Evolutionary conservation across 2,888 invertebrate genomes (phyloP).

Genomic region (Ectropis crepuscularia): DNA sequence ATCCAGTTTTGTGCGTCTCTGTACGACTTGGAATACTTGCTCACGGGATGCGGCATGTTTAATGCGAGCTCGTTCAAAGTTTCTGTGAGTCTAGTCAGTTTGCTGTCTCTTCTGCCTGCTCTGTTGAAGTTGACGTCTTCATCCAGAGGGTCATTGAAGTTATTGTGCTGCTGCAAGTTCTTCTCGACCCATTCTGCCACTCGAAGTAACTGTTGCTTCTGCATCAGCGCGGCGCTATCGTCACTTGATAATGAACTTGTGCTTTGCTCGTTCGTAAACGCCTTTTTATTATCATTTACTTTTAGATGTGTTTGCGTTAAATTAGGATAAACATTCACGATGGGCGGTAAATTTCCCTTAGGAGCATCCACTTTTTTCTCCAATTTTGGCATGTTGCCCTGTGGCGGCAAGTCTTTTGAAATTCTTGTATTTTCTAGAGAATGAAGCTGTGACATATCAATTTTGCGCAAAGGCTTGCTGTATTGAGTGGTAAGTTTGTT

Average conservation of each 20-base stretch:
- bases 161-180: slow-evolving; percentile 83
- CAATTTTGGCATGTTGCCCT: slow-evolving; percentile 53
- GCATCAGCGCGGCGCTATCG: slow-evolving; percentile 82
- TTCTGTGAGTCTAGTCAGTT: slow-evolving; percentile 70
- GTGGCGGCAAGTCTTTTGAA: slow-evolving; percentile 76
- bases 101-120: slow-evolving; percentile 65
- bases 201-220: slow-evolving; percentile 87
- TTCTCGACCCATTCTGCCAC: slow-evolving; percentile 92
- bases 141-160: slow-evolving; percentile 73
- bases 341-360: slow-evolving; percentile 66
- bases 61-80: slow-evolving; percentile 76
- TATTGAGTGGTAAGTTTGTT: slow-evolving; percentile 68
- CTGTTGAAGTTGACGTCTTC: slow-evolving; percentile 71
- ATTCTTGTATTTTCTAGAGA: slow-evolving; percentile 78
- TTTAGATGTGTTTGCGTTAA: slow-evolving; percentile 79
- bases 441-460: slow-evolving; percentile 78
- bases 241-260: slow-evolving; percentile 82
- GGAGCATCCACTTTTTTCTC: slow-evolving; percentile 62
- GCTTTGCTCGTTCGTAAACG: slow-evolving; percentile 79
- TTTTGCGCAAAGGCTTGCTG: slow-evolving; percentile 70
- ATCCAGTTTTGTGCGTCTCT: slow-evolving; percentile 67
- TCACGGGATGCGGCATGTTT: slow-evolving; percentile 80
- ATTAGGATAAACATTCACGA: slow-evolving; percentile 80
- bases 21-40: slow-evolving; percentile 73
- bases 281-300: slow-evolving; percentile 75